These are phyloP conservation scores for Marmota monax DNA, from an alignment of 2,113 vertebrate genomes.

Conservation along the genomic window DNA sequence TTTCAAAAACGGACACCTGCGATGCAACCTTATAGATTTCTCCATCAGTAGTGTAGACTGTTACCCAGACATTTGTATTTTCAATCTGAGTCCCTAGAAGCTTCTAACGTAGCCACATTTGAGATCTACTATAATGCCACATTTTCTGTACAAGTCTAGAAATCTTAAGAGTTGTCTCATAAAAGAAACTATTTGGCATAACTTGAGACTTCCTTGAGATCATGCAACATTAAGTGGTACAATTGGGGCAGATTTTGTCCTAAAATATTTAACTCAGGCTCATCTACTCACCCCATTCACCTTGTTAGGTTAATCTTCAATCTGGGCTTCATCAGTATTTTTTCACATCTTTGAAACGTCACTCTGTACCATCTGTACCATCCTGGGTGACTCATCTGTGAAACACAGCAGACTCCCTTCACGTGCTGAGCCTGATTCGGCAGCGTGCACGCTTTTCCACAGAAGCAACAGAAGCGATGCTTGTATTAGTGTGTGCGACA, in stretches of 20 bases:
- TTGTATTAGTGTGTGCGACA: not conserved
- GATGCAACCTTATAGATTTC: not conserved
- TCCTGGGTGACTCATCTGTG: slow-evolving; percentile 49
- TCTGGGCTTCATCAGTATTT: slow-evolving; percentile 1
- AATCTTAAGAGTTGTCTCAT: not conserved
- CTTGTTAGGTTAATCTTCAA: not conserved
- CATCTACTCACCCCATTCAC: not conserved
- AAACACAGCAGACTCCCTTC: slow-evolving; percentile 44
- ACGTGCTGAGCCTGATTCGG: not conserved
- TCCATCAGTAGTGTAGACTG: not conserved
- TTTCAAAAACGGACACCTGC: not conserved
- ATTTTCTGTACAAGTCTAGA: not conserved
- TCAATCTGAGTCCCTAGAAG: not conserved
- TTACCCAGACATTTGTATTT: not conserved
- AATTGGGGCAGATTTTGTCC: not conserved
- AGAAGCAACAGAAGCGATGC: too few species aligned
- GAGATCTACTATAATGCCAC: not conserved
- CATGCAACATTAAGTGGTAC: not conserved
- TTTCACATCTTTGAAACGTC: slow-evolving; percentile 49
- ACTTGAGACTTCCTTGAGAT: not conserved
- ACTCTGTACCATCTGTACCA: slow-evolving; percentile 40
- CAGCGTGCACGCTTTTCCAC: not conserved
- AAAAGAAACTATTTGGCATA: not conserved
- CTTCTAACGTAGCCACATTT: not conserved
- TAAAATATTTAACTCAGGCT: not conserved